A percentile compares a stretch with the other conserved stretches of the same genome.
These are phyloP conservation scores for Notodonta ziczac DNA, from an alignment of 2,888 invertebrate genomes.

Conservation along the genomic window DNA sequence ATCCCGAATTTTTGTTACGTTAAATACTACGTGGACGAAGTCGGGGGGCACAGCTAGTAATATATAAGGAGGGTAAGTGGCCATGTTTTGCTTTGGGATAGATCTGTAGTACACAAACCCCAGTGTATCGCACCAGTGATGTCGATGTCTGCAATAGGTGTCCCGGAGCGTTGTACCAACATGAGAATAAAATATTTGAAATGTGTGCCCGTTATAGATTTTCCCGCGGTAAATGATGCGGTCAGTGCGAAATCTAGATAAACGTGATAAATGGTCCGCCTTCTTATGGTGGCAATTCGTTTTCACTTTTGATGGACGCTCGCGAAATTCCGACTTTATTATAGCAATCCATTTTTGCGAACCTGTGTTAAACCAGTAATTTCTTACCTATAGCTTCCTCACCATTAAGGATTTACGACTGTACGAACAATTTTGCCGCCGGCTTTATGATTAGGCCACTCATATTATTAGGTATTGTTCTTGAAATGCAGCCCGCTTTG, in stretches of 20 bases:
- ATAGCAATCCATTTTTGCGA: slow-evolving; percentile 45
- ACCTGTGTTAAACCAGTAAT: slow-evolving; percentile 40
- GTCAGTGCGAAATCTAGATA: slow-evolving; percentile 69
- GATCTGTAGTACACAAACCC: too few relatives aligned
- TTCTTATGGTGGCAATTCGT: slow-evolving; percentile 60
- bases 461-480: slow-evolving; percentile 19
- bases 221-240: slow-evolving; percentile 63
- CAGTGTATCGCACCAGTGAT: too few relatives aligned
- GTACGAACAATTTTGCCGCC: slow-evolving; percentile 34
- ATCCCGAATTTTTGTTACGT: too few relatives aligned
- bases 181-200: slow-evolving; percentile 43
- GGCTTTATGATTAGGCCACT: slow-evolving; percentile 30
- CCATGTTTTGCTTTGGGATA: too few relatives aligned
- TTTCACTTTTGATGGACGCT: slow-evolving; percentile 59
- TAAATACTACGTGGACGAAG: too few relatives aligned
- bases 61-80: too few relatives aligned
- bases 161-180: slow-evolving; percentile 15
- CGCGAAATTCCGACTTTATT: slow-evolving; percentile 51
- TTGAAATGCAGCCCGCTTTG: slow-evolving; percentile 22
- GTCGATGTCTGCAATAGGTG: too few relatives aligned
- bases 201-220: slow-evolving; percentile 60
- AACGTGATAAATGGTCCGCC: slow-evolving; percentile 69
- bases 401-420: slow-evolving; percentile 45
- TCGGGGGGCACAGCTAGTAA: too few relatives aligned
- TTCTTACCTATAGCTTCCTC: slow-evolving; percentile 33